Conservation (phyloP, 2,113 vertebrate species). For the Myotis yumanensis region DNA sequence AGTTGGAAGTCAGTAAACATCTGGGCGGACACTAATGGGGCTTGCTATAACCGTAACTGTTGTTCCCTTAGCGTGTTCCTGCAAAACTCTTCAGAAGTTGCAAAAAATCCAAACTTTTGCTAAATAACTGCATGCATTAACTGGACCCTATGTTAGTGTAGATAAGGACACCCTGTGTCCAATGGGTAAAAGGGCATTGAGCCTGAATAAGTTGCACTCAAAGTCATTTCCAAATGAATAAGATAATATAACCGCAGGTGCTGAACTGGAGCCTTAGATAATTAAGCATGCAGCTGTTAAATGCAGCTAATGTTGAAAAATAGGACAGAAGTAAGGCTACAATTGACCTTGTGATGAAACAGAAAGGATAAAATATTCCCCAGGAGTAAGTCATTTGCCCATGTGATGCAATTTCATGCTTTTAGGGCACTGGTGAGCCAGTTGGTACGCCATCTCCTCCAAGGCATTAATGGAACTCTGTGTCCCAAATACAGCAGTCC, state of each 20-base stretch:
- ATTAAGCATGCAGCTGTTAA: conserved; percentile 48
- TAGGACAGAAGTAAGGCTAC: conserved; percentile 51
- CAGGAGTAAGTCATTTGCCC: conserved; percentile 63
- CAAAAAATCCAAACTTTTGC: not conserved
- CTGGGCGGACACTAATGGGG: not conserved
- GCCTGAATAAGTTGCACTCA: not conserved
- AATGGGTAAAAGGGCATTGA: not conserved
- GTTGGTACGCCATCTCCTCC: conserved; percentile 37
- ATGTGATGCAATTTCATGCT: conserved; percentile 74
- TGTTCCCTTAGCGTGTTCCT: not conserved
- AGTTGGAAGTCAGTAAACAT: not conserved
- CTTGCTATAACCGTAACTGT: not conserved
- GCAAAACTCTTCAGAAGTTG: not conserved
- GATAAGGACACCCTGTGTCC: not conserved
- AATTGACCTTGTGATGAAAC: conserved; percentile 64
- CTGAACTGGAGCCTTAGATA: conserved; percentile 34
- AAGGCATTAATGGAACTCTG: conserved; percentile 44
- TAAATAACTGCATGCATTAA: not conserved
- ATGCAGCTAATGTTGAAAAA: conserved; percentile 53
- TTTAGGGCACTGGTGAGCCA: conserved; percentile 6
- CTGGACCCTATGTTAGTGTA: not conserved
- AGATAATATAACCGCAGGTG: not conserved
- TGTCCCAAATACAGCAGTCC: not conserved
- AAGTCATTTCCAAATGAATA: conserved; percentile 35
- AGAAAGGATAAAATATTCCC: conserved; percentile 45